Evolutionary conservation across 2,888 invertebrate species (phyloP).

Genomic region (Andrena flavipes): DNA sequence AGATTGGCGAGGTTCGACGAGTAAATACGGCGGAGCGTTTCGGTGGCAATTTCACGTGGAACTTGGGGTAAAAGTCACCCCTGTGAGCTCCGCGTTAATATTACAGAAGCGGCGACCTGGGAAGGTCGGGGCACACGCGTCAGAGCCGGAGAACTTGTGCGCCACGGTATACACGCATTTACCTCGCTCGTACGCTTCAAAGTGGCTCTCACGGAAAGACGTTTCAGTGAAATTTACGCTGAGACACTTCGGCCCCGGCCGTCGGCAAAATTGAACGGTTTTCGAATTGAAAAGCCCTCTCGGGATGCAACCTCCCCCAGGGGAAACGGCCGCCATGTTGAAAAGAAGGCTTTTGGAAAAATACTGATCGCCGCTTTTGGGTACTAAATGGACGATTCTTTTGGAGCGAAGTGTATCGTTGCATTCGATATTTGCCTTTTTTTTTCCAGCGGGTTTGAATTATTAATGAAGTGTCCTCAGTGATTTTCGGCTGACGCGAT

Average conservation of each 20-base stretch:
- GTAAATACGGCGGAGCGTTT: constrained; percentile 24
- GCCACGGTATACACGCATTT: not conserved
- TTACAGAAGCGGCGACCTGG: constrained; percentile 16
- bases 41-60: constrained; percentile 22
- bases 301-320: not conserved
- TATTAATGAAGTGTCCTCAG: constrained; percentile 7
- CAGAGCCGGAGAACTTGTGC: constrained; percentile 10
- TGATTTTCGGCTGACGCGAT: not conserved
- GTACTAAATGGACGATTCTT: not conserved
- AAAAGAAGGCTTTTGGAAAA: not conserved
- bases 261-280: constrained; percentile 15
- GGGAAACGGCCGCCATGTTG: not conserved
- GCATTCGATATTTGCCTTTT: too few relatives aligned
- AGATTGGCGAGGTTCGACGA: constrained; percentile 33
- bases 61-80: constrained; percentile 32
- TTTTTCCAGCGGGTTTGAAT: not conserved
- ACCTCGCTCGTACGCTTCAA: constrained; percentile 1
- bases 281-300: constrained; percentile 6
- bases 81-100: constrained; percentile 24
- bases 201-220: constrained; percentile 25
- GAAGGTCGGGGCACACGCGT: constrained; percentile 19
- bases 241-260: not conserved
- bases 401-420: too few relatives aligned
- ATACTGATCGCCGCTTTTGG: not conserved
- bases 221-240: constrained; percentile 17